Percentiles rank a stretch among this genome's conserved stretches.
phyloP scores from a whole-genome alignment of 1,140 invertebrate species.

The Pseudomyrmex concolor region DNA sequence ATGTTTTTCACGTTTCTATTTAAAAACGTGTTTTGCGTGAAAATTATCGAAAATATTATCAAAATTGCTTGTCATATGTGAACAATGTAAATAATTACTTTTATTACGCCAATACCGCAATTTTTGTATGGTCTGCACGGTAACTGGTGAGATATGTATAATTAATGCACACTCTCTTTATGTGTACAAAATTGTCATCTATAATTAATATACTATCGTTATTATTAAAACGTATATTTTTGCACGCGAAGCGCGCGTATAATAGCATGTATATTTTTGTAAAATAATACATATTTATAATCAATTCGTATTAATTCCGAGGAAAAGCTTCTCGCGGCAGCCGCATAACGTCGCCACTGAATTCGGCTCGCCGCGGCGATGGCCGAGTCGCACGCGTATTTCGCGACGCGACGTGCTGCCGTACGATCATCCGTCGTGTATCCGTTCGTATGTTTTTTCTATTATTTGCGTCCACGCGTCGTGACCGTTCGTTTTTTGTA shows the following conservation, averaged over 20 bases:
- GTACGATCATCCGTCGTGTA: constrained; percentile 50
- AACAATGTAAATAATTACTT: too few species aligned
- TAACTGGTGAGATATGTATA: too few species aligned
- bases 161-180: too few species aligned
- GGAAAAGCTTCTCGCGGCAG: constrained; percentile 35
- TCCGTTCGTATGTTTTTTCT: constrained; percentile 69
- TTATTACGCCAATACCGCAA: too few species aligned
- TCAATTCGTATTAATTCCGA: not conserved
- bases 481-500: constrained; percentile 73
- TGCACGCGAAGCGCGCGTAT: too few species aligned
- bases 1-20: not conserved
- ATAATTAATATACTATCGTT: too few species aligned
- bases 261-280: too few species aligned
- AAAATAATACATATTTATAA: not conserved
- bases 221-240: too few species aligned
- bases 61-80: too few species aligned
- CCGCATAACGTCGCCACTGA: constrained; percentile 65
- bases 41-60: not conserved
- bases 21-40: not conserved
- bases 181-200: too few species aligned
- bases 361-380: constrained; percentile 59
- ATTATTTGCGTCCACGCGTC: constrained; percentile 72
- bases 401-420: constrained; percentile 58
- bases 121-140: too few species aligned
- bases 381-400: constrained; percentile 71